Evolutionary conservation across 2,113 vertebrate genomes (phyloP), one percentile per base, ranked within the genome.

Genomic region (Colius striatus): DNA sequence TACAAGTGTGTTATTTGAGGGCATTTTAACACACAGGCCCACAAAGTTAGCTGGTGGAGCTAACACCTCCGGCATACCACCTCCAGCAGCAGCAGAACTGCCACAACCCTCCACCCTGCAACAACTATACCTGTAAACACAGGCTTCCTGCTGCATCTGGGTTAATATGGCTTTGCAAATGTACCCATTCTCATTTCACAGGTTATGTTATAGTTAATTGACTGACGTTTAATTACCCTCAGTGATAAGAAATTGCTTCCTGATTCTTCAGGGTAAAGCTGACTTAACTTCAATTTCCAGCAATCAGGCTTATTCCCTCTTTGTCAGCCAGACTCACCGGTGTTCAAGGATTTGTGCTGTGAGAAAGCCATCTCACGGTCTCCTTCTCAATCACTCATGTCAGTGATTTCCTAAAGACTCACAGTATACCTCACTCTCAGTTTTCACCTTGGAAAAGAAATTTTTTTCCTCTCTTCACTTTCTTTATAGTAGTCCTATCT

Each of bases 381-480:
- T 62, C 43, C 41, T 74, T 47, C 55, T 74, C 32, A 18, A 29
- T 67, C 45, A n/a, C 45, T 41, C 5, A 0, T 21, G 48, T 45
- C 34, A 16, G 5, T 85, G 67, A 90, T n/a, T 47, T 88, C 82
- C 55, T 7, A 36, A 62, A 70, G 72, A 54, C 11, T 25, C 47
- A 30, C 23, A 30, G 60, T 84, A 26, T 26, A 54, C 8, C 76
- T 77, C 26, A 48, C 50, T 41, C 65, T 74, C 0, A 0, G 14
- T 67, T 89, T 87, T 68, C 22, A 17, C 45, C 66, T 79, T 58
- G 21, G 54, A 90, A 94, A 93, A 85, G 25, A 92, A 65, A 9
- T 26, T 25, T 77, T 77, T 94, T 77, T n/a, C 19, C 30, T 73
- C 47, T 73, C 71, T 54, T 67, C 5, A 36, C 11, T 91, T 84